Conservation (phyloP, 2,888 invertebrate species). For the Keiferia lycopersicella region DNA sequence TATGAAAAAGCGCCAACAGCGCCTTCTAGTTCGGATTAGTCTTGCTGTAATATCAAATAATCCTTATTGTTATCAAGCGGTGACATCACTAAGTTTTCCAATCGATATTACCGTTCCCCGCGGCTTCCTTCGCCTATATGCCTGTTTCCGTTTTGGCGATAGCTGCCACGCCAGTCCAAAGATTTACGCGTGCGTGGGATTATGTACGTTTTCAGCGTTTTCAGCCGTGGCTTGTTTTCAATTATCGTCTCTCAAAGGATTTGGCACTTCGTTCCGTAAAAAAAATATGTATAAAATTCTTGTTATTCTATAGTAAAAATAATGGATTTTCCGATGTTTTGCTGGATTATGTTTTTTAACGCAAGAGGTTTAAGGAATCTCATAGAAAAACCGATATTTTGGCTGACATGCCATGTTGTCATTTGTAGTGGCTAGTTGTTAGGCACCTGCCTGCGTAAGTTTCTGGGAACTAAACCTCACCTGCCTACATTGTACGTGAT, state of each 20-base stretch:
- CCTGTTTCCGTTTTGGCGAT: background rate
- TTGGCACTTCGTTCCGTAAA: background rate
- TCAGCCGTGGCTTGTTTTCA: background rate
- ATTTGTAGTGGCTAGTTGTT: no score
- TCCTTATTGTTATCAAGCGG: background rate
- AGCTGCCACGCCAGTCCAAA: background rate
- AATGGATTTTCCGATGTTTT: background rate
- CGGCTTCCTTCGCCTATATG: constrained; percentile 22
- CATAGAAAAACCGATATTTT: no score
- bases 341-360: no score
- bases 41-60: no score
- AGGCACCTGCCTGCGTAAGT: no score
- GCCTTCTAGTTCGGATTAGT: no score
- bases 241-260: constrained; percentile 7
- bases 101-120: constrained; percentile 46
- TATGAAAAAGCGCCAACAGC: no score
- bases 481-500: no score
- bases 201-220: background rate
- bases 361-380: no score
- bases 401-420: no score
- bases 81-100: constrained; percentile 26
- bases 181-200: constrained; percentile 10
- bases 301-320: background rate
- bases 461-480: no score
- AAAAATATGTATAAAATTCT: background rate